Percentiles rank a stretch among this genome's conserved stretches.
Conservation (phyloP, 2,113 vertebrate genomes). For the Grantiella picta region DNA sequence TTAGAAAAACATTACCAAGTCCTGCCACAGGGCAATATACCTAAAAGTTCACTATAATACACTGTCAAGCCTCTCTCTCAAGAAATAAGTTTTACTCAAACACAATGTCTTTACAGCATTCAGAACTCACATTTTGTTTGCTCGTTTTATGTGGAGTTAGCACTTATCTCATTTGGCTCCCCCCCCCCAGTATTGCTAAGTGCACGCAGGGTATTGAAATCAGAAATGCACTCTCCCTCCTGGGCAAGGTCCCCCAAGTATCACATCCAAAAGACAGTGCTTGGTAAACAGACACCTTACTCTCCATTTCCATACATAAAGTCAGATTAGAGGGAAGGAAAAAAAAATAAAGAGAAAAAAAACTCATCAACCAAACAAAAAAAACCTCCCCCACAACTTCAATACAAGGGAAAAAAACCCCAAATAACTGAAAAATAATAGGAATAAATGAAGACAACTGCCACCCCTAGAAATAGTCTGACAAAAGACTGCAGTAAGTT, state of each 20-base stretch:
- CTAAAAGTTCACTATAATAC: not conserved
- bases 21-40: not conserved
- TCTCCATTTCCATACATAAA: not conserved
- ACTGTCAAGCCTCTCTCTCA: not conserved
- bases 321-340: not conserved
- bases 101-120: not conserved
- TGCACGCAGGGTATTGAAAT: not conserved
- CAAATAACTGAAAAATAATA: not conserved
- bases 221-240: not conserved
- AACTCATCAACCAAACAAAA: not conserved
- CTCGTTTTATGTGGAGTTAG: not conserved
- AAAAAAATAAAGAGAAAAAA: too few relatives aligned
- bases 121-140: not conserved
- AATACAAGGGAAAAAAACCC: not conserved
- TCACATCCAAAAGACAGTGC: not conserved
- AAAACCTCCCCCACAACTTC: accelerated
- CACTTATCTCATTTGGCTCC: not conserved
- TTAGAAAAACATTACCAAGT: not conserved
- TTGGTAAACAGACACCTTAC: not conserved
- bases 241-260: not conserved
- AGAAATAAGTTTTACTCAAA: not conserved
- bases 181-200: not conserved
- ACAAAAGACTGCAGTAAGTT: not conserved
- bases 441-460: not conserved
- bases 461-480: not conserved